Evolutionary conservation across 1,140 invertebrate genomes (phyloP).

Genomic region (Ceratina japonica): DNA sequence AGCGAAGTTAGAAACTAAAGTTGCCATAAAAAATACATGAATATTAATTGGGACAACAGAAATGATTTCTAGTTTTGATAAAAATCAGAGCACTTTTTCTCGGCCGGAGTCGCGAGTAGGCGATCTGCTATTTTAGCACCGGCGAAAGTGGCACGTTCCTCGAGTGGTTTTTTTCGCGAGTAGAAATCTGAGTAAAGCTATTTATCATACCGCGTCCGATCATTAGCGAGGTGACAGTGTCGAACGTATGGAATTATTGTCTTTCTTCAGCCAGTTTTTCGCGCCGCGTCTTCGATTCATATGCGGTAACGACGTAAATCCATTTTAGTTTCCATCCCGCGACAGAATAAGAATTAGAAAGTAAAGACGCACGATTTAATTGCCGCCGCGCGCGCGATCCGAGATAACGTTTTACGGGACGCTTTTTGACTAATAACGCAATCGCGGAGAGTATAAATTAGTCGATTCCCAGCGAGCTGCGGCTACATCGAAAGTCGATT

Average conservation of each 20-base stretch:
- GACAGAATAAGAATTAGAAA: slow-evolving; percentile 18
- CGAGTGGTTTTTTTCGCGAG: slow-evolving; percentile 17
- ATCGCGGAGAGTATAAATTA: neutral
- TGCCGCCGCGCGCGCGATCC: neutral
- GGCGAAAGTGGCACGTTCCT: slow-evolving; percentile 41
- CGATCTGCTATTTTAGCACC: slow-evolving; percentile 25
- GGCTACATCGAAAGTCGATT: too few species aligned
- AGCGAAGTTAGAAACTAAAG: too few species aligned
- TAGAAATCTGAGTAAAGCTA: slow-evolving; percentile 43
- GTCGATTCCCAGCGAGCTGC: neutral
- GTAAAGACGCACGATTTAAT: slow-evolving; percentile 1
- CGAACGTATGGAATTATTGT: slow-evolving; percentile 7
- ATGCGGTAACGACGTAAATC: neutral
- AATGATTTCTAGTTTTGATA: too few species aligned
- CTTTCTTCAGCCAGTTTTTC: neutral
- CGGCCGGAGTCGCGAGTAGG: slow-evolving; percentile 8
- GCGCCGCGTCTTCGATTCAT: neutral
- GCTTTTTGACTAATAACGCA: neutral
- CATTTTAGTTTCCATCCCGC: neutral
- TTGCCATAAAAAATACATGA: too few species aligned
- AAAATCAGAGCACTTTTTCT: too few species aligned
- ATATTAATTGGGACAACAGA: too few species aligned
- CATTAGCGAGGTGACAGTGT: slow-evolving; percentile 28
- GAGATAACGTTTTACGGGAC: neutral
- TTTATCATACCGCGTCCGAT: slow-evolving; percentile 32